Evolutionary conservation across 2,113 vertebrate genomes (phyloP).

Genomic region (Xenopus tropicalis): DNA sequence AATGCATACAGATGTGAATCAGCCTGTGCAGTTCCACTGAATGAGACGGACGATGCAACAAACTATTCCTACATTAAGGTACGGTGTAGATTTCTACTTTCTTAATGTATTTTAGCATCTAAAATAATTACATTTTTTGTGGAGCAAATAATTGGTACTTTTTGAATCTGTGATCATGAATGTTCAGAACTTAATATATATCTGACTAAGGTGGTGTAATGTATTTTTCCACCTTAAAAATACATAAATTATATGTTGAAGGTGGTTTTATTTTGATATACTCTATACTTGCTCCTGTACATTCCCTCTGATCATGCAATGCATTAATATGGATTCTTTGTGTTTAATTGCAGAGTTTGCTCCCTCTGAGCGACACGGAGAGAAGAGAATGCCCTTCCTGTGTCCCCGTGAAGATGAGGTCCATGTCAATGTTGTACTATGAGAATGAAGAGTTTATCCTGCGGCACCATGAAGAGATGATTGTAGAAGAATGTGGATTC

Average conservation of each 20-base stretch:
- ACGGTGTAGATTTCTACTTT: slow-evolving; percentile 29
- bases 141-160: no score
- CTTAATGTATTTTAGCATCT: no score
- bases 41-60: slow-evolving; percentile 78
- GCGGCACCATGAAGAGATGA: slow-evolving; percentile 40
- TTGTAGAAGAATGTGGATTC: slow-evolving; percentile 34
- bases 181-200: no score
- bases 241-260: no score
- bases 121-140: not conserved
- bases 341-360: slow-evolving; percentile 68
- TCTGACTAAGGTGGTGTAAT: no score
- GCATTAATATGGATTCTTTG: not conserved
- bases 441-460: slow-evolving; percentile 70
- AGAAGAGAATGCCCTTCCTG: slow-evolving; percentile 69
- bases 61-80: slow-evolving; percentile 91
- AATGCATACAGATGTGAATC: slow-evolving; percentile 84
- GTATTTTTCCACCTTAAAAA: no score
- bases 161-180: no score
- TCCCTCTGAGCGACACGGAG: slow-evolving; percentile 73
- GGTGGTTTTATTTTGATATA: no score
- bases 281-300: no score
- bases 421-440: slow-evolving; percentile 84
- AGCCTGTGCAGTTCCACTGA: slow-evolving; percentile 71
- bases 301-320: no score
- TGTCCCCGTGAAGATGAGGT: slow-evolving; percentile 71